Evolutionary conservation across 2,888 invertebrate genomes (phyloP).

Genomic region (Eremobia ochroleuca): DNA sequence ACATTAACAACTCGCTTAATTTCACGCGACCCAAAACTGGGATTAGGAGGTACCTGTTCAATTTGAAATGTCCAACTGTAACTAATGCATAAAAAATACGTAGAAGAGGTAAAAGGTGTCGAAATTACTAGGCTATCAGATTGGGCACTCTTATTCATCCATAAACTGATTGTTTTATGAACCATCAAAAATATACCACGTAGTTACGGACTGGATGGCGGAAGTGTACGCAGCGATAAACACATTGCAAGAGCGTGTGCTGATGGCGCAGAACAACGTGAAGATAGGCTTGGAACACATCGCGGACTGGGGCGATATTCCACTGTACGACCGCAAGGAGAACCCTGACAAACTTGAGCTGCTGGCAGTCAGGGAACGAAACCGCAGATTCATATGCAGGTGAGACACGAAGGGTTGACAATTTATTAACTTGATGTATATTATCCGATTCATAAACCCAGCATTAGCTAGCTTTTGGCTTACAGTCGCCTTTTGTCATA

Average conservation of each 20-base stretch:
- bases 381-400: constrained; percentile 89
- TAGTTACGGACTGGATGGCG: constrained; percentile 93
- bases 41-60: neutral
- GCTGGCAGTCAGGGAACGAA: constrained; percentile 91
- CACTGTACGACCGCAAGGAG: constrained; percentile 94
- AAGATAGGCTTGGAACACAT: constrained; percentile 90
- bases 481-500: neutral
- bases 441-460: neutral
- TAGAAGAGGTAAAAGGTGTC: neutral
- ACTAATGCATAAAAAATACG: neutral
- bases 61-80: neutral
- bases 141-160: neutral
- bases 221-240: constrained; percentile 93
- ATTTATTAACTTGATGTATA: neutral
- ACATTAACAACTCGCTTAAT: neutral
- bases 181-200: neutral
- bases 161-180: neutral
- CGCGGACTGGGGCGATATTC: constrained; percentile 93
- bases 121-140: neutral
- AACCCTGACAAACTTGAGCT: constrained; percentile 86
- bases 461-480: neutral
- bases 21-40: neutral
- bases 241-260: constrained; percentile 93
- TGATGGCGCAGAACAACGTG: constrained; percentile 93
- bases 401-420: constrained; percentile 64